phyloP scores from a whole-genome alignment of 2,113 vertebrate genomes.

The Spheniscus mendiculus region DNA sequence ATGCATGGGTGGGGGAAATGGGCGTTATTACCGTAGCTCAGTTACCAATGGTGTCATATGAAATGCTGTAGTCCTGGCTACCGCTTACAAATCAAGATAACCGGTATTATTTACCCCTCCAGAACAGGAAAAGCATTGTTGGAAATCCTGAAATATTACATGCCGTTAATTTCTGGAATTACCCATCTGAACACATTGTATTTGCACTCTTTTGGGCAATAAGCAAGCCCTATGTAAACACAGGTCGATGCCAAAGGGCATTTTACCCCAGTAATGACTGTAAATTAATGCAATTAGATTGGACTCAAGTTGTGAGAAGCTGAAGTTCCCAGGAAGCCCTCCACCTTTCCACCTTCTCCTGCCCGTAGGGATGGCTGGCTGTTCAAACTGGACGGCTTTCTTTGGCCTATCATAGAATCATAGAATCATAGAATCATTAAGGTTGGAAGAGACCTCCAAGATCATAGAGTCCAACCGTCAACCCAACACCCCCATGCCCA shows the following conservation, averaged over 20 bases:
- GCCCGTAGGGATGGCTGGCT: fast-evolving
- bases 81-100: neutral
- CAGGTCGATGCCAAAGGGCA: neutral
- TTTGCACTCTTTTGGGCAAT: neutral
- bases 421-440: no score
- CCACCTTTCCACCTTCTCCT: neutral
- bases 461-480: no score
- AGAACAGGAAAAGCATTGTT: neutral
- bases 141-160: neutral
- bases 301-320: neutral
- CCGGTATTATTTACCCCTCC: neutral
- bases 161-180: neutral
- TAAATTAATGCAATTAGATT: neutral
- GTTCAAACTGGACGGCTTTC: neutral
- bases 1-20: neutral
- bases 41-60: fast-evolving
- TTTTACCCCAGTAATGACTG: neutral
- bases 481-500: no score
- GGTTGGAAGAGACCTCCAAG: no score
- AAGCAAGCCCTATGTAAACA: neutral
- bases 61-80: neutral
- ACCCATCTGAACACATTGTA: neutral
- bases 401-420: no score
- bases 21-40: neutral
- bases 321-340: neutral